Percentiles rank a stretch among this genome's conserved stretches.
Conservation (phyloP, 2,888 invertebrate genomes). For the Dysmachus trigonus region DNA sequence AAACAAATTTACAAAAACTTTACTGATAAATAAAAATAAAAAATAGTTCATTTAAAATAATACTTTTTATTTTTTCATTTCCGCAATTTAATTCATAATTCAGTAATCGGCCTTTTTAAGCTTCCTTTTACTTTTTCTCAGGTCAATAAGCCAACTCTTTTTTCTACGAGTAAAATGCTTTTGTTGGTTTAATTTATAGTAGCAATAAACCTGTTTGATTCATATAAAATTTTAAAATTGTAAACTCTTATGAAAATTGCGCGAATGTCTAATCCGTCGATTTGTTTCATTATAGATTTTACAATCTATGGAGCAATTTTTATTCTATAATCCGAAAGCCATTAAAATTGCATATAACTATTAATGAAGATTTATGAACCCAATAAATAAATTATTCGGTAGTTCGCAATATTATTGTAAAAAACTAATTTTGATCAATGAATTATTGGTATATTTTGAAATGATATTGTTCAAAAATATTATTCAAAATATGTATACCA, state of each 20-base stretch:
- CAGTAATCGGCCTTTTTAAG: too few species aligned
- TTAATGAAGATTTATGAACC: background rate
- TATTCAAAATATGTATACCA: background rate
- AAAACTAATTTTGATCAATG: background rate
- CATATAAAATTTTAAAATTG: background rate
- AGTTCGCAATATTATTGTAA: background rate
- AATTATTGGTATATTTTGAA: background rate
- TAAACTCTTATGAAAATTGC: background rate
- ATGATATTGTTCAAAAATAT: background rate
- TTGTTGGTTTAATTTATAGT: too few species aligned
- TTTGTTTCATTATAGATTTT: background rate
- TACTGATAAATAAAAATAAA: too few species aligned
- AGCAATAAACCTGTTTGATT: background rate
- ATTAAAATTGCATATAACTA: background rate
- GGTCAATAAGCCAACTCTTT: too few species aligned
- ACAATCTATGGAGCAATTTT: background rate
- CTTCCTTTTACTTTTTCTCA: too few species aligned
- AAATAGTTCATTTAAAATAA: too few species aligned
- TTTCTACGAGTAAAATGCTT: too few species aligned
- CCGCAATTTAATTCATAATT: too few species aligned
- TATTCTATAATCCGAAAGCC: background rate
- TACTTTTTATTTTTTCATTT: too few species aligned
- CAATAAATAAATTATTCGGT: background rate
- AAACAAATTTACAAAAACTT: too few species aligned
- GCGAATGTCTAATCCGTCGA: background rate